phyloP scores from a whole-genome alignment of 2,113 vertebrate genomes.

The Falco punctatus region DNA sequence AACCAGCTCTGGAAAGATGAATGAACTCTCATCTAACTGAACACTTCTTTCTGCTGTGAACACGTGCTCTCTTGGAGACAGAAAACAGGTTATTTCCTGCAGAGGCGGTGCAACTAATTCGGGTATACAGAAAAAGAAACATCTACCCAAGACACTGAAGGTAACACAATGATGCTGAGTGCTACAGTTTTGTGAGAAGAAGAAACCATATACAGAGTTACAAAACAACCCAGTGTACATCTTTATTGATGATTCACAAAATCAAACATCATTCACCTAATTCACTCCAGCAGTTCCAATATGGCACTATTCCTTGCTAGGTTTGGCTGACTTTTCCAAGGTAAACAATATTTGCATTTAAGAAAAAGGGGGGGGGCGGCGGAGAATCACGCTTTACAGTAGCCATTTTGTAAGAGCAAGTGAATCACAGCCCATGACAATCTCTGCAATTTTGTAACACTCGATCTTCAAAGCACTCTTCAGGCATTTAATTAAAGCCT shows the following conservation, averaged over 20 bases:
- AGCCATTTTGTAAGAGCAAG: not conserved
- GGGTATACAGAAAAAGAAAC: not conserved
- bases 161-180: not conserved
- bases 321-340: not conserved
- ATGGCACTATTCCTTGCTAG: not conserved
- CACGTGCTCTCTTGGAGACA: not conserved
- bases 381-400: not conserved
- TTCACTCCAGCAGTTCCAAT: not conserved
- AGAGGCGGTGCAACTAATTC: not conserved
- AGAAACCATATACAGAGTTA: not conserved
- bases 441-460: not conserved
- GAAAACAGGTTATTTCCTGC: not conserved
- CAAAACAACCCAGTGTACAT: not conserved
- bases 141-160: not conserved
- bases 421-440: not conserved
- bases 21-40: not conserved
- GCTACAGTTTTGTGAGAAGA: not conserved
- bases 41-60: not conserved
- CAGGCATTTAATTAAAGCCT: not conserved
- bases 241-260: constrained; percentile 58
- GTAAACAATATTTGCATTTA: not conserved
- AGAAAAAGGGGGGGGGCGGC: not conserved
- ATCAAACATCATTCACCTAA: not conserved
- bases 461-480: not conserved
- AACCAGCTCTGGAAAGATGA: not conserved